A percentile compares a stretch with the other conserved stretches of the same genome.
phyloP scores from a whole-genome alignment of 2,113 vertebrate genomes.

The Tautogolabrus adspersus region DNA sequence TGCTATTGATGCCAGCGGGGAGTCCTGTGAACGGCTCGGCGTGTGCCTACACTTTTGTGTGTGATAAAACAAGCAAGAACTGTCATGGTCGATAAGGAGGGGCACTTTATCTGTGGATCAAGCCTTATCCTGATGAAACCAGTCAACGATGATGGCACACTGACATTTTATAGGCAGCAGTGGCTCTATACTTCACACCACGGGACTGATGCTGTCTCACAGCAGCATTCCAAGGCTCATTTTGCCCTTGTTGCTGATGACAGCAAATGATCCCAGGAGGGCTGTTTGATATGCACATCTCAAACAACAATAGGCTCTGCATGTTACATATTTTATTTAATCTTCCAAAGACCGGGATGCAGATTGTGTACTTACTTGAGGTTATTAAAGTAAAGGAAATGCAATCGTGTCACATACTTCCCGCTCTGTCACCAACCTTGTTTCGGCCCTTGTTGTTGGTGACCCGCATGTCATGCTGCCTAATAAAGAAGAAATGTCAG shows the following conservation, averaged over 20 bases:
- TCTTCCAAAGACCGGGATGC: background rate
- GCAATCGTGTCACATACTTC: background rate
- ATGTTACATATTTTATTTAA: background rate
- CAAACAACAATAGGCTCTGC: slow-evolving; percentile 12
- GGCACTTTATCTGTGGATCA: slow-evolving; percentile 71
- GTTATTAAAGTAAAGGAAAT: background rate
- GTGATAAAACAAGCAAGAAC: slow-evolving; percentile 61
- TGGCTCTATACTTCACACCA: slow-evolving; percentile 5
- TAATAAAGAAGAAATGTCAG: slow-evolving; percentile 49
- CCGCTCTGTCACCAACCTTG: background rate
- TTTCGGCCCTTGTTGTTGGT: slow-evolving; percentile 5
- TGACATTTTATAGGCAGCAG: slow-evolving; percentile 58
- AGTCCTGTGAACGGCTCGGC: slow-evolving; percentile 40
- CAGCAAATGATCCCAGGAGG: slow-evolving; percentile 35
- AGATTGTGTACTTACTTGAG: background rate
- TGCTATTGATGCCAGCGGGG: slow-evolving; percentile 65
- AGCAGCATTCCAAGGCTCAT: slow-evolving; percentile 35
- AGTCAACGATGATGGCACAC: slow-evolving; percentile 55
- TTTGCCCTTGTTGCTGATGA: slow-evolving; percentile 53
- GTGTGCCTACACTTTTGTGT: slow-evolving; percentile 39
- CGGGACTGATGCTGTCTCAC: slow-evolving; percentile 37
- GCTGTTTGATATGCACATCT: slow-evolving; percentile 52
- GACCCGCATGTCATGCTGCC: background rate
- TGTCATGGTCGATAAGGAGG: slow-evolving; percentile 71
- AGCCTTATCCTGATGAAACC: slow-evolving; percentile 66